Evolutionary conservation across 2,113 vertebrate genomes (phyloP), one percentile per base, ranked within the genome.

Genomic region (Mesocricetus auratus): DNA sequence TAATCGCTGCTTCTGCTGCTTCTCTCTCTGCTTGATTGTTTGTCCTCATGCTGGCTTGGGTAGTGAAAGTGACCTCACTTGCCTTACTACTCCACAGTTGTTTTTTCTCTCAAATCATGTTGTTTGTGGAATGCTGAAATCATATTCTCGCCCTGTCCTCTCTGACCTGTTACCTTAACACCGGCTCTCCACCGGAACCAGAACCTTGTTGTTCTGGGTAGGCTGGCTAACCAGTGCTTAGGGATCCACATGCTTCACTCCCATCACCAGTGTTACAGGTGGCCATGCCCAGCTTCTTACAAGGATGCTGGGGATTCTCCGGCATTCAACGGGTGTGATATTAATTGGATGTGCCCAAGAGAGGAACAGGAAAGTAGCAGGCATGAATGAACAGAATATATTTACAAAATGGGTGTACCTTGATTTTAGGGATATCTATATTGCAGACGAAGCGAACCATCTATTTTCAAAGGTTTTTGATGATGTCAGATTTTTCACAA

Each of bases 11-110:
- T 50, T 73, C 29, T 42, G 7, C 36, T 7, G 2, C 22, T 39
- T 50, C 9, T 56, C 22, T 13, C 11, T 8, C 9, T 12, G 10
- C 7, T 4, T 1, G 47, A 39, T 24, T 17, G 33, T 0, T 4
- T 31, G 13, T 17, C 47, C 24, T 75, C 39, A 73, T 39, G 19
- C 3, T 36, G 26, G 21, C 42, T 75, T 39, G 12, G 3, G 16
- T 7, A 87, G 39, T 4, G 12, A 86, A 36, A 1, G 29, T 3
- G 26, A 56, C 24, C 45, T 86, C 31, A 60, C n/a, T 56, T 15
- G 9, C 8, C 2, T n/a, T 50, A 2, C 53, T 58, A 2, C 4
- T 19, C 12, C 17, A 24, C 60, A 93, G 33, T 15, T 7, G 24
- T 58, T 78, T 88, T n/a, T n/a, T n/a, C n/a, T 21, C 26, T 21